These are phyloP conservation scores for Macaca mulatta DNA, from an alignment of 2,113 vertebrate genomes.

Conservation along the genomic window DNA sequence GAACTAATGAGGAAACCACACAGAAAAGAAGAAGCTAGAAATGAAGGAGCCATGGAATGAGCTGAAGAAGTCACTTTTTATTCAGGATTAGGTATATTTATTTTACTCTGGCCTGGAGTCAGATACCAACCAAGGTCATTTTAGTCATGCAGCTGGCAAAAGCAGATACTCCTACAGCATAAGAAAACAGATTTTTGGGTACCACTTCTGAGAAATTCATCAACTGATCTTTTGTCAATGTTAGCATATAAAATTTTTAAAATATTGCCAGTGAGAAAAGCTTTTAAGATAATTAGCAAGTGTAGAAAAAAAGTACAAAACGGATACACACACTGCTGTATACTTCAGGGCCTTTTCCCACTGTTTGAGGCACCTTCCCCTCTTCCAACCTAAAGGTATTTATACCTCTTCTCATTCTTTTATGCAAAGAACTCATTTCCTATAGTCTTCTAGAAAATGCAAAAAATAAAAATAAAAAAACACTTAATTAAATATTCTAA, in stretches of 20 bases:
- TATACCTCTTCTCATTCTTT: neutral
- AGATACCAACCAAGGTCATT: neutral
- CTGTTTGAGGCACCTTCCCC: neutral
- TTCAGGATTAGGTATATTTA: neutral
- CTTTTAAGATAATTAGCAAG: neutral
- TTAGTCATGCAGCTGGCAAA: neutral
- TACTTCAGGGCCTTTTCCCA: neutral
- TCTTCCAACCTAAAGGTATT: neutral
- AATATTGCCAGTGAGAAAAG: neutral
- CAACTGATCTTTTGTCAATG: neutral
- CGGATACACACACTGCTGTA: neutral
- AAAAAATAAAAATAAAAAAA: neutral
- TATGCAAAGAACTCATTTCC: slow-evolving; percentile 24
- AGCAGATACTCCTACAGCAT: neutral
- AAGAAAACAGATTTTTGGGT: neutral
- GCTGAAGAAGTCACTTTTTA: neutral
- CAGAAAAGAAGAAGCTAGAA: neutral
- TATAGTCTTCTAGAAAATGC: neutral
- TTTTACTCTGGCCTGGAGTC: neutral
- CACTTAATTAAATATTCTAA: slow-evolving; percentile 44
- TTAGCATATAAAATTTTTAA: neutral
- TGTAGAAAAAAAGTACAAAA: neutral
- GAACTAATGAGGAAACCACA: neutral
- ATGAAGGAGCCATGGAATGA: neutral
- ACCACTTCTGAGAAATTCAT: neutral